Percentiles rank a stretch among this genome's conserved stretches.
Conservation (phyloP, 2,797 vertebrate species). For the Bufotes viridis region DNA sequence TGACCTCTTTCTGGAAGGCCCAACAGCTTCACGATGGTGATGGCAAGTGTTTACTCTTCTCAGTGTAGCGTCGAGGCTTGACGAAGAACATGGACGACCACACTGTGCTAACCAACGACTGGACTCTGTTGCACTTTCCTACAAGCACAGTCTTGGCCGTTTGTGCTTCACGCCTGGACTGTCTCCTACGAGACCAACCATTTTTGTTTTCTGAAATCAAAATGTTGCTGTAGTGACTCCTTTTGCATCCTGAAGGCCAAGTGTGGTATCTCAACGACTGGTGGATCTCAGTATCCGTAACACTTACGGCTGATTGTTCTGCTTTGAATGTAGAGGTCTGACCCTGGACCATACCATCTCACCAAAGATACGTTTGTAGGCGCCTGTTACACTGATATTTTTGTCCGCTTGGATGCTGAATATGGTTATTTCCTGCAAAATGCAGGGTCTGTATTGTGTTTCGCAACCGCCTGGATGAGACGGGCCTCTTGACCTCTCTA, state of each 20-base stretch:
- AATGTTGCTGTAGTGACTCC: not conserved
- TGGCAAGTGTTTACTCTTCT: not conserved
- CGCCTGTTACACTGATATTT: not conserved
- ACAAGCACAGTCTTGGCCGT: no score
- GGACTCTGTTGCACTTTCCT: conserved; percentile 6
- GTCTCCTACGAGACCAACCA: not conserved
- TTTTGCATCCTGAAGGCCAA: not conserved
- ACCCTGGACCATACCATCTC: conserved; percentile 22
- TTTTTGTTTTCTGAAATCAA: not conserved
- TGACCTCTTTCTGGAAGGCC: conserved; percentile 57
- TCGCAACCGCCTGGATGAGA: not conserved
- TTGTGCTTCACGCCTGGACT: not conserved
- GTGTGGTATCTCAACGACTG: not conserved
- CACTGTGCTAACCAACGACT: not conserved
- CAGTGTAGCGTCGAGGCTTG: not conserved
- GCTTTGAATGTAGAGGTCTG: conserved; percentile 28
- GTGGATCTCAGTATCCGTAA: not conserved
- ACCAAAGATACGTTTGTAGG: conserved; percentile 45
- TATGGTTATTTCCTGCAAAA: conserved; percentile 16
- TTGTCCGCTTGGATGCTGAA: conserved; percentile 35
- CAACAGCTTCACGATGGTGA: conserved; percentile 3
- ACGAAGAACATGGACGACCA: not conserved
- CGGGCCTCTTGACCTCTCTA: not conserved
- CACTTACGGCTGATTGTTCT: not conserved
- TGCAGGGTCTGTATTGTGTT: conserved; percentile 27